These are phyloP conservation scores for Limenitis arthemis DNA, from an alignment of 2,888 invertebrate genomes.

Conservation along the genomic window DNA sequence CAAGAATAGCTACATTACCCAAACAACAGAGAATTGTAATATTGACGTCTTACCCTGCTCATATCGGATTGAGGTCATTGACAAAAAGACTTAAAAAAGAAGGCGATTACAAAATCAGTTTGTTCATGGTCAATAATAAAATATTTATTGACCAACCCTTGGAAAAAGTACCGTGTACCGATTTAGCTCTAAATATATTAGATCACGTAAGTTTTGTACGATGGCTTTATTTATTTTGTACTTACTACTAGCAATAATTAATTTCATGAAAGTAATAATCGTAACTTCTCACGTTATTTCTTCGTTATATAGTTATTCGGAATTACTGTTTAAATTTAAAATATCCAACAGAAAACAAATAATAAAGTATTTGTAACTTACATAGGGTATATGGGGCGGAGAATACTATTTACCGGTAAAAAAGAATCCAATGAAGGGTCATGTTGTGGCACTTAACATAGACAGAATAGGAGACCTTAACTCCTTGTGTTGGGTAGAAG, in stretches of 20 bases:
- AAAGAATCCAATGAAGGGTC: conserved; percentile 13
- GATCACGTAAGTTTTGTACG: conserved; percentile 6
- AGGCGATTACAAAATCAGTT: conserved; percentile 31
- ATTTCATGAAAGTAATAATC: too few relatives aligned
- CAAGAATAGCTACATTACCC: conserved; percentile 26
- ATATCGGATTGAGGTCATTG: conserved; percentile 31
- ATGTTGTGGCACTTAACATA: conserved; percentile 26
- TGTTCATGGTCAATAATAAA: conserved; percentile 36
- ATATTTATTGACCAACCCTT: conserved; percentile 28
- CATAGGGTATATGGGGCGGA: conserved; percentile 35
- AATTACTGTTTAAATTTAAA: background rate
- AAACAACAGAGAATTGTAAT: conserved; percentile 31
- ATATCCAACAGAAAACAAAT: background rate
- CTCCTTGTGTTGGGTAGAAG: conserved; percentile 40
- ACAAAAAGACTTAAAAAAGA: conserved; percentile 34
- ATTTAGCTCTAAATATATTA: conserved; percentile 31
- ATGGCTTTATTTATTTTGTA: conserved; percentile 16
- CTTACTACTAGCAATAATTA: too few relatives aligned
- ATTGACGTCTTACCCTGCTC: conserved; percentile 33
- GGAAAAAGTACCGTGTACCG: conserved; percentile 34
- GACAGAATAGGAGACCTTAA: conserved; percentile 33
- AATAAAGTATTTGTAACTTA: background rate
- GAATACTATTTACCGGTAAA: conserved; percentile 32
- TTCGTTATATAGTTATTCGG: too few relatives aligned
- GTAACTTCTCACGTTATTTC: too few relatives aligned